A percentile compares a stretch with the other conserved stretches of the same genome.
Evolutionary conservation across 2,888 invertebrate species (phyloP).

Genomic region (Netelia fuscicornis): DNA sequence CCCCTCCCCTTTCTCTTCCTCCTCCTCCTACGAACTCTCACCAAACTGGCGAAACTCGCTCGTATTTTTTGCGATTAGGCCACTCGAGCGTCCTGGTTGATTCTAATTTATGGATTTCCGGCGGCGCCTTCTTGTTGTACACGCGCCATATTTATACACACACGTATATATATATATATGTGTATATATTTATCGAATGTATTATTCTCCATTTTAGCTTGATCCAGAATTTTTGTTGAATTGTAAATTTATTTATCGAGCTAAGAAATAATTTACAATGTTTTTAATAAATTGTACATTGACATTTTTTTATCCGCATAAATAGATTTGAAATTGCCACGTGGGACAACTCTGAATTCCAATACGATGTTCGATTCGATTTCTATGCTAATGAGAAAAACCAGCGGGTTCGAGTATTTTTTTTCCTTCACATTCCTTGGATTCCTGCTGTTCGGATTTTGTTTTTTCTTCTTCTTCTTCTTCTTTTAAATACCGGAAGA

Average conservation of each 20-base stretch:
- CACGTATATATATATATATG: background rate
- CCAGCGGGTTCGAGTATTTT: background rate
- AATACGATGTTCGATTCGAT: background rate
- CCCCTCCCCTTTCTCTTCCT: background rate
- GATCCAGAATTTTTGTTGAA: background rate
- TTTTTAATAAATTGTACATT: too few relatives aligned
- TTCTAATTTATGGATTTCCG: conserved; percentile 83
- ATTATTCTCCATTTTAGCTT: conserved; percentile 37
- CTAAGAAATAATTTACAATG: too few relatives aligned
- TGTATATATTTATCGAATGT: background rate
- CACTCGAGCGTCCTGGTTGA: conserved; percentile 77
- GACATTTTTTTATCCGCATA: too few relatives aligned
- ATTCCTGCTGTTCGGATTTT: conserved; percentile 12
- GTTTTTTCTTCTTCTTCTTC: background rate
- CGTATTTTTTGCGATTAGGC: conserved; percentile 82
- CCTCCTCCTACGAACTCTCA: too few relatives aligned
- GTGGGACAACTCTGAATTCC: too few relatives aligned
- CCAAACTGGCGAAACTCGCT: conserved; percentile 71
- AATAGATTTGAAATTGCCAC: too few relatives aligned
- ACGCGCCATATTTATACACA: background rate
- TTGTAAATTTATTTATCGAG: background rate
- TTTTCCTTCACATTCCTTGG: background rate
- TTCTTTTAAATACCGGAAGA: conserved; percentile 3
- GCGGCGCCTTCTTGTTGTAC: conserved; percentile 53
- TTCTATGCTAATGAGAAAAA: conserved; percentile 4